A percentile compares a stretch with the other conserved stretches of the same genome.
These are phyloP conservation scores for Pangasius larnaudii DNA, from an alignment of 2,797 vertebrate species.

Conservation along the genomic window DNA sequence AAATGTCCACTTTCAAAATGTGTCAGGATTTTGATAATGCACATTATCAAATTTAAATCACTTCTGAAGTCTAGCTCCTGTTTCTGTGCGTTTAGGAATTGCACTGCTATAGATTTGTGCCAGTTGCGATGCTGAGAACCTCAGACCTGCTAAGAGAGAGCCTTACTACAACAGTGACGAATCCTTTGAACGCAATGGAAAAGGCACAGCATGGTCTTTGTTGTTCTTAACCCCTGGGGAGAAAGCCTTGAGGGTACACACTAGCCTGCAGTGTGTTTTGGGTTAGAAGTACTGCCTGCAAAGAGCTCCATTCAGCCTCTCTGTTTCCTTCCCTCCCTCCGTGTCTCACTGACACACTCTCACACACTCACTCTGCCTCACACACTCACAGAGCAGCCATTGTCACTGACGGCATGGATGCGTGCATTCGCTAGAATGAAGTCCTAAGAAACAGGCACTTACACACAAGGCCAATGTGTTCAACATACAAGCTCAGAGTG, in stretches of 20 bases:
- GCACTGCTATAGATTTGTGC: not conserved
- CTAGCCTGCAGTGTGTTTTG: slow-evolving; percentile 44
- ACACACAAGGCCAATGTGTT: slow-evolving; percentile 29
- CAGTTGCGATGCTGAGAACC: not conserved
- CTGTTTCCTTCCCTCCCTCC: slow-evolving; percentile 23
- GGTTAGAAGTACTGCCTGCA: slow-evolving; percentile 36
- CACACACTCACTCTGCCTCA: slow-evolving; percentile 18
- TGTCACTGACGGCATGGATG: slow-evolving; percentile 45
- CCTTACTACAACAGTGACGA: not conserved
- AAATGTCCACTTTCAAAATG: no score
- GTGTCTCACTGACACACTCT: slow-evolving; percentile 13
- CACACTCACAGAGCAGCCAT: slow-evolving; percentile 55
- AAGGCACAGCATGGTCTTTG: not conserved
- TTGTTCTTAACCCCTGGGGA: not conserved
- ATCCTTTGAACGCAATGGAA: not conserved
- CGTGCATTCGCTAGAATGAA: slow-evolving; percentile 42
- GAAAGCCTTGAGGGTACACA: slow-evolving; percentile 5
- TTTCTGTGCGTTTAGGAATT: not conserved
- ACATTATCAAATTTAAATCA: not conserved
- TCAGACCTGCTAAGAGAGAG: not conserved
- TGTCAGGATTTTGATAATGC: not conserved
- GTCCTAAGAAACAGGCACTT: slow-evolving; percentile 19
- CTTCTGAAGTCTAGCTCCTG: not conserved
- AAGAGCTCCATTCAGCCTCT: slow-evolving; percentile 49
- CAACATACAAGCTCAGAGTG: slow-evolving; percentile 8